Base-by-base conservation (phyloP, 35 echinoderm and acorn worm genomes). In the Stichopus chloronotus region DNA sequence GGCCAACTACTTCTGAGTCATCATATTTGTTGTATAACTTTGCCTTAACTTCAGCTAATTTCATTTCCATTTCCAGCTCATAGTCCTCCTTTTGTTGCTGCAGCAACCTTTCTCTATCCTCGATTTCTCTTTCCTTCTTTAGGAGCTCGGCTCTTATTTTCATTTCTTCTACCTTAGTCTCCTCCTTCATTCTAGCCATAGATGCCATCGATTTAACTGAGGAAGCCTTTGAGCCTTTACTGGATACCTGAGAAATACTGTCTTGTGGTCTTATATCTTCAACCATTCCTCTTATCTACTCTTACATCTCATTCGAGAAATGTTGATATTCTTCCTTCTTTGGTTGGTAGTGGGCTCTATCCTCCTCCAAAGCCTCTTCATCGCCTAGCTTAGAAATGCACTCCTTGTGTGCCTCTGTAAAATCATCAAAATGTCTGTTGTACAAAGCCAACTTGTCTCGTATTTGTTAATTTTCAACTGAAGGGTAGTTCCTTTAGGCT, bases 41-140 rank as follows among this genome's bases (percentile, higher is more conserved):
- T 53, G 69, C 88, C 72, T 77, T 90, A 5, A 63, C 88, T 65
- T 90, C 88, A 12, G 88, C 52, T 20, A 78, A 54, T 24, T 78
- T 78, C 13, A 90, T 90, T 77, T 90, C 88, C 2, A 78, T 9
- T 90, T 90, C 88, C 23, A 90, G 21, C 69, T 90, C 63, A 56
- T 90, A 90, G 22, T 90, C 88, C 53, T 90, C 88, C 60, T 22
- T 55, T 86, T 55, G 21, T 11, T 53, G 21, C 21, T 90, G 63
- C 2, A 25, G 60, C 25, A 8, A n/a, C 9, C 71, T 76, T 88
- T 88, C 87, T 60, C 25, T 59, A 22, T 88, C 87, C 25, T 88
- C 87, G 17, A 88, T 19, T 68, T 88, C 55, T 68, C 87, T 9
- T 57, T 3, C 3, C 20, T 58, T 88, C 58, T 17, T 71, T 5